A percentile compares a stretch with the other conserved stretches of the same genome.
These are phyloP conservation scores for Diarsia brunnea DNA, from an alignment of 2,888 invertebrate species.

Conservation along the genomic window DNA sequence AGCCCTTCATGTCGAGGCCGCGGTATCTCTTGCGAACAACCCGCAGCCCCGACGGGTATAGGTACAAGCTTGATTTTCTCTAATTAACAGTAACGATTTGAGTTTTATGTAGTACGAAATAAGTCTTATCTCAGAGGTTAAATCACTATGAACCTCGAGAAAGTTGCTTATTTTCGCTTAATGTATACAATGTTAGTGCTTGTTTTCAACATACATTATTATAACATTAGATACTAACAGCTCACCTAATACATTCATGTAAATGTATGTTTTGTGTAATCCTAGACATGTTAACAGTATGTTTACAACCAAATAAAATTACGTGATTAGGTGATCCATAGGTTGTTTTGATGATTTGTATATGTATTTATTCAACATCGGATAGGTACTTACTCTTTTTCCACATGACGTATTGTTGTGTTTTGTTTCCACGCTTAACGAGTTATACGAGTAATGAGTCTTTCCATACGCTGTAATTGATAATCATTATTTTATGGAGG, in stretches of 20 bases:
- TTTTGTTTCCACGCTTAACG: not conserved
- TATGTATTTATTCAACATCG: not conserved
- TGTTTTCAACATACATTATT: not conserved
- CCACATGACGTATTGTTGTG: not conserved
- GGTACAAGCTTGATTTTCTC: not conserved
- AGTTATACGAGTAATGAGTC: not conserved
- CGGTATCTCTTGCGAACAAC: too few relatives aligned
- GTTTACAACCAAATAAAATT: not conserved
- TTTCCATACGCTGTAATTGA: not conserved
- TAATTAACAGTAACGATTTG: not conserved
- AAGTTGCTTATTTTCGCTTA: not conserved
- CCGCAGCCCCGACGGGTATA: too few relatives aligned
- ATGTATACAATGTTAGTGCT: not conserved
- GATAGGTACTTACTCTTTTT: not conserved
- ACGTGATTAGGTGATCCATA: not conserved
- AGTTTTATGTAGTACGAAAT: not conserved
- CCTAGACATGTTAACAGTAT: not conserved
- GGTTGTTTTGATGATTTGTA: not conserved
- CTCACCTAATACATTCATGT: not conserved
- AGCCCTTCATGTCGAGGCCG: too few relatives aligned
- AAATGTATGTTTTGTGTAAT: constrained; percentile 1
- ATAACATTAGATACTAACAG: not conserved
- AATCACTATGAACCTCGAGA: not conserved
- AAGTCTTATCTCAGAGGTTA: not conserved
- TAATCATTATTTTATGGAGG: not conserved